Conservation (phyloP, 2,888 invertebrate species). For the Drosophila borealis region DNA sequence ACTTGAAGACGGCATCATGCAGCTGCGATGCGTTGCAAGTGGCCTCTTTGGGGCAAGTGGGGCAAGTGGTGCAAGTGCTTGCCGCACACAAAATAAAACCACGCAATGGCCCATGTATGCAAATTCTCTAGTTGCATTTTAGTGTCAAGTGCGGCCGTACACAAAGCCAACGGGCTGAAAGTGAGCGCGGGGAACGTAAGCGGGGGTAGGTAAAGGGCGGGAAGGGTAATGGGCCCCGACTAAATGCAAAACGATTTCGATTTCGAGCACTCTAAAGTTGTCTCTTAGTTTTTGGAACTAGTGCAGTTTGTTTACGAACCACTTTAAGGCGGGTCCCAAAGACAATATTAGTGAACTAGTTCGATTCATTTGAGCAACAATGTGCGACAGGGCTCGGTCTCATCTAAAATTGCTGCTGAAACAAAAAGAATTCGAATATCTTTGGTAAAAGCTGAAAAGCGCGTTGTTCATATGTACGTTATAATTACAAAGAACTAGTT, state of each 20-base stretch:
- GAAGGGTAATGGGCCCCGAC: slow-evolving; percentile 46
- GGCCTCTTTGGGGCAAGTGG: slow-evolving; percentile 27
- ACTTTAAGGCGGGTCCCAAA: background rate
- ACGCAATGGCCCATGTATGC: slow-evolving; percentile 27
- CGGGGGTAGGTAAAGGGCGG: slow-evolving; percentile 14
- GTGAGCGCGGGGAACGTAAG: slow-evolving; percentile 16
- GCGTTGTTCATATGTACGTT: too few species aligned
- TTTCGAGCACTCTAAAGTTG: slow-evolving; percentile 9
- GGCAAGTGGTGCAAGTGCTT: slow-evolving; percentile 39
- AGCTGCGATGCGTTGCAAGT: slow-evolving; percentile 47
- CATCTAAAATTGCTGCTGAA: too few species aligned
- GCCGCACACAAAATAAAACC: slow-evolving; percentile 8
- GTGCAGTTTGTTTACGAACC: background rate
- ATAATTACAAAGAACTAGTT: too few species aligned
- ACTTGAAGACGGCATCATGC: slow-evolving; percentile 50
- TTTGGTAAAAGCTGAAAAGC: too few species aligned
- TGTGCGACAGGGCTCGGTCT: too few species aligned
- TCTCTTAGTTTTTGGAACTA: slow-evolving; percentile 6
- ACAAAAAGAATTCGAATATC: background rate
- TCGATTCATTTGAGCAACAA: background rate
- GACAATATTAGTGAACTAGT: background rate
- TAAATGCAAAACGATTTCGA: slow-evolving; percentile 51
- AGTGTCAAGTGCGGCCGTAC: slow-evolving; percentile 51
- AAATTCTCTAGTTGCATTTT: slow-evolving; percentile 47
- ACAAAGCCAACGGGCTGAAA: slow-evolving; percentile 17